Conservation (phyloP, 2,797 vertebrate species). For the Sebastes hubbsi region DNA sequence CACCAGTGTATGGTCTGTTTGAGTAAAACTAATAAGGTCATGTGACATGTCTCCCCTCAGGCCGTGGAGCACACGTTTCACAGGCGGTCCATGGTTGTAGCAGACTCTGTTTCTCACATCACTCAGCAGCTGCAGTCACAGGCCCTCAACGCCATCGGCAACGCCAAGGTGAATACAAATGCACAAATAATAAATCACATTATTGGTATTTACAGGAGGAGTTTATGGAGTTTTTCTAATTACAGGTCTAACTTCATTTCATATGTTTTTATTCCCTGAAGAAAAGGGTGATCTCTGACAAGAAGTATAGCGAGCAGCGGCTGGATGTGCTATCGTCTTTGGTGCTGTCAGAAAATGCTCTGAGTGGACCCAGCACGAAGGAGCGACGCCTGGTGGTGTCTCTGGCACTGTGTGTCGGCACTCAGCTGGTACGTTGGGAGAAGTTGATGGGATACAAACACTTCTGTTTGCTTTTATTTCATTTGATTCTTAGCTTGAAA, state of each 20-base stretch:
- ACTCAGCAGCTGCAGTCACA: constrained; percentile 95
- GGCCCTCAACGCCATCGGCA: constrained; percentile 89
- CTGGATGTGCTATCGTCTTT: constrained; percentile 96
- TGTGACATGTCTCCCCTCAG: constrained; percentile 68
- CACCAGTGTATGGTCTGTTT: neutral
- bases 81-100: constrained; percentile 93
- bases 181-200: neutral
- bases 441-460: neutral
- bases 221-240: neutral
- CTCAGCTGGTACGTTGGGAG: constrained; percentile 88
- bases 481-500: neutral
- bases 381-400: constrained; percentile 93
- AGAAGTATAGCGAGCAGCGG: constrained; percentile 98
- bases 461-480: neutral
- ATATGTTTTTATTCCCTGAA: constrained; percentile 64
- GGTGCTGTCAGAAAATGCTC: constrained; percentile 94
- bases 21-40: neutral
- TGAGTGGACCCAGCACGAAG: constrained; percentile 94
- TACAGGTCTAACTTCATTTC: neutral
- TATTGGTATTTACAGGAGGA: neutral
- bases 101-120: constrained; percentile 96
- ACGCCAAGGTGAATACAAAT: constrained; percentile 87
- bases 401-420: constrained; percentile 94
- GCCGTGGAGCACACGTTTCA: constrained; percentile 96
- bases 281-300: constrained; percentile 99